These are phyloP conservation scores for Helogale parvula DNA, from an alignment of 2,113 vertebrate species.

Conservation along the genomic window DNA sequence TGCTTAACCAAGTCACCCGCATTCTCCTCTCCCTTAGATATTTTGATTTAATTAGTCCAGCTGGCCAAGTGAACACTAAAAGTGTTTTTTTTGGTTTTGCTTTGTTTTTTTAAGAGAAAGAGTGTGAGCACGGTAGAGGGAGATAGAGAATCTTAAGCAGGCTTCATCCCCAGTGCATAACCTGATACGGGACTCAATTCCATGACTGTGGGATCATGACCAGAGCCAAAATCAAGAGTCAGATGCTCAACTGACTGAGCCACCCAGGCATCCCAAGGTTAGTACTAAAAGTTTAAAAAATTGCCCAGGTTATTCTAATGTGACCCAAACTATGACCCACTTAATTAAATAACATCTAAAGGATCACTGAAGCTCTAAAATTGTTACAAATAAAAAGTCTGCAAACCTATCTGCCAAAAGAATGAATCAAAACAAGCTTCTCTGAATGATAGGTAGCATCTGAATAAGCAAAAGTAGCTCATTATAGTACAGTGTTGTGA, in stretches of 20 bases:
- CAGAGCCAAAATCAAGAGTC: too few relatives aligned
- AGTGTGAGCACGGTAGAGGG: too few relatives aligned
- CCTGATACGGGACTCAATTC: too few relatives aligned
- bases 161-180: too few relatives aligned
- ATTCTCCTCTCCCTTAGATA: neutral
- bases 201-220: too few relatives aligned
- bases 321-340: neutral
- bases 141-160: too few relatives aligned
- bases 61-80: neutral
- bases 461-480: constrained; percentile 37
- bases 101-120: too few relatives aligned
- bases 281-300: neutral
- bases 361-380: constrained; percentile 12
- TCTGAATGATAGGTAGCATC: neutral
- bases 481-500: neutral
- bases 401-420: constrained; percentile 15
- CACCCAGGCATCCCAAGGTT: too few relatives aligned
- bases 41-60: neutral
- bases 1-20: too few relatives aligned
- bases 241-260: too few relatives aligned
- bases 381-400: neutral
- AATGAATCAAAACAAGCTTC: constrained; percentile 42
- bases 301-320: constrained; percentile 12
- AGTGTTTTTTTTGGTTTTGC: too few relatives aligned
- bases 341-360: neutral